phyloP scores from a whole-genome alignment of 1,140 invertebrate genomes.

The Aphelinus atriplicis region DNA sequence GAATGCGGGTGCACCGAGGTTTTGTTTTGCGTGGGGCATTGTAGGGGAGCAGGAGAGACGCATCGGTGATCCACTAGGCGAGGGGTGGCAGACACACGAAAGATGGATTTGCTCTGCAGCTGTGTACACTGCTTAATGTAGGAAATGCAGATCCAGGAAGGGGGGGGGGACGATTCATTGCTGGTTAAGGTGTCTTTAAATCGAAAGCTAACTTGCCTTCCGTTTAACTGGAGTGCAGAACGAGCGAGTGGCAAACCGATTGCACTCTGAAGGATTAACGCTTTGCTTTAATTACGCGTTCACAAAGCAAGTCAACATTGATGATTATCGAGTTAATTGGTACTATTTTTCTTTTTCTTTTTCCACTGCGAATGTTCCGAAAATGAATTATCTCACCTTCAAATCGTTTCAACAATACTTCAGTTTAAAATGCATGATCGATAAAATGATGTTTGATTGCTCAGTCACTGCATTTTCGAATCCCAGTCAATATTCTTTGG shows the following conservation, averaged over 20 bases:
- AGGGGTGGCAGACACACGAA: not conserved
- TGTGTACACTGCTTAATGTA: slow-evolving; percentile 61
- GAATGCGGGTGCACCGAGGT: not conserved
- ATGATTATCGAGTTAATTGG: too few species aligned
- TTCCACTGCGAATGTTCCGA: too few species aligned
- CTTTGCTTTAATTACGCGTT: slow-evolving; percentile 17
- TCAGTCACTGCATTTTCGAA: too few species aligned
- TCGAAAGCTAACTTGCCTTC: slow-evolving; percentile 46
- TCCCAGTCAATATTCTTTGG: too few species aligned
- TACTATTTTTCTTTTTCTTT: too few species aligned
- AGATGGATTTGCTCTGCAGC: slow-evolving; percentile 57
- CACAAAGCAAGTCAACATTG: slow-evolving; percentile 3
- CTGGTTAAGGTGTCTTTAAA: slow-evolving; percentile 54
- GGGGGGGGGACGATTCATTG: slow-evolving; percentile 43
- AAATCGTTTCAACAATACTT: too few species aligned
- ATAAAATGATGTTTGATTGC: too few species aligned
- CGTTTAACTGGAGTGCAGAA: slow-evolving; percentile 18
- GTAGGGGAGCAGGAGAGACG: not conserved
- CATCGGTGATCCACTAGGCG: not conserved
- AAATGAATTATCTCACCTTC: too few species aligned
- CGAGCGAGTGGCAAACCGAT: not conserved
- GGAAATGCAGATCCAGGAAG: slow-evolving; percentile 37
- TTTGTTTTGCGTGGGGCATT: slow-evolving; percentile 13
- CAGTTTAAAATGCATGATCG: too few species aligned
- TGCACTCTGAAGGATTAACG: slow-evolving; percentile 2